Percentiles rank a stretch among this genome's conserved stretches.
Evolutionary conservation across 1,140 invertebrate species (phyloP).

Genomic region (Bombus waltoni): DNA sequence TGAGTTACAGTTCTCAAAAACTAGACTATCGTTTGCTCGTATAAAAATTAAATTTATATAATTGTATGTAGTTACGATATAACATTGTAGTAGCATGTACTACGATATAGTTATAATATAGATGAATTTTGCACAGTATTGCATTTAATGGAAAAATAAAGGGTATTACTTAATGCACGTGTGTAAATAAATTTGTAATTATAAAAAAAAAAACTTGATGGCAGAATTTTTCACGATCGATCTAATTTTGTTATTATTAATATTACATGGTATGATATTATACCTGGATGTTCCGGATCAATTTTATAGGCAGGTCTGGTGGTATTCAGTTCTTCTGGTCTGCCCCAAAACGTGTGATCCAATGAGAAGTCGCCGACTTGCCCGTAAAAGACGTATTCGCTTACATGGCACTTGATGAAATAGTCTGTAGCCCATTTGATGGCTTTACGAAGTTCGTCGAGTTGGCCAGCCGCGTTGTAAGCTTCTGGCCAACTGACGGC

Average conservation of each 20-base stretch:
- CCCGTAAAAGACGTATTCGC: slow-evolving; percentile 83
- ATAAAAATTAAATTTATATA: too few species aligned
- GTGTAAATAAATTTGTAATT: too few species aligned
- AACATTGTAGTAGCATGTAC: too few species aligned
- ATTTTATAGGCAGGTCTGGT: slow-evolving; percentile 85
- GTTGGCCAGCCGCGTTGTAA: slow-evolving; percentile 81
- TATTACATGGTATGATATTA: neutral
- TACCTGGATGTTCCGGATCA: slow-evolving; percentile 83
- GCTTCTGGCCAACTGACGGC: slow-evolving; percentile 83
- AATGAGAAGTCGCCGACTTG: slow-evolving; percentile 84
- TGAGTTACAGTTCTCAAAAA: neutral
- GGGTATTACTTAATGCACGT: too few species aligned
- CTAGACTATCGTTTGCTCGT: neutral
- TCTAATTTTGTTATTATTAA: too few species aligned
- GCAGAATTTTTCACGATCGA: too few species aligned
- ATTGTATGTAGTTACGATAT: too few species aligned
- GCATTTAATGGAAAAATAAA: neutral
- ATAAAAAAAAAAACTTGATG: too few species aligned
- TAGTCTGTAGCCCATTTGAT: slow-evolving; percentile 86
- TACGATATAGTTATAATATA: too few species aligned
- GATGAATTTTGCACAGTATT: neutral
- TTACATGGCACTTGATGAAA: slow-evolving; percentile 85
- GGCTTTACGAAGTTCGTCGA: slow-evolving; percentile 79
- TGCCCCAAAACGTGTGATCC: slow-evolving; percentile 85
- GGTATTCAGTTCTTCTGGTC: slow-evolving; percentile 86